Conservation (phyloP, 2,113 vertebrate genomes). For the Tragulus kanchil region DNA sequence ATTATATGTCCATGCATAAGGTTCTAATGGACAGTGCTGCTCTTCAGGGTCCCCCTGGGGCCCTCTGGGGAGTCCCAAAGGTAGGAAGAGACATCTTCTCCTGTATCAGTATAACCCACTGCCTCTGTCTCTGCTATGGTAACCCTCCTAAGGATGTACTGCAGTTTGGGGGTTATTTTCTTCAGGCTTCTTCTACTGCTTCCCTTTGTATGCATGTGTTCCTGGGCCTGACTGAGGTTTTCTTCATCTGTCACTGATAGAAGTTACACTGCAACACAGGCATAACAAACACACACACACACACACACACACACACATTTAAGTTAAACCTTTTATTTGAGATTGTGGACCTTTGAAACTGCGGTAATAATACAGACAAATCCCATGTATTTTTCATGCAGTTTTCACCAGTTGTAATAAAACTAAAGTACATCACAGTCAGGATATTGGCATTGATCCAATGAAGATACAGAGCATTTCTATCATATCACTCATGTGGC, state of each 20-base stretch:
- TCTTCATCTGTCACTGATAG: not conserved
- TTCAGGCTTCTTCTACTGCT: not conserved
- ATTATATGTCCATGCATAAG: not conserved
- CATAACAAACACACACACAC: not conserved
- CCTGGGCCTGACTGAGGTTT: not conserved
- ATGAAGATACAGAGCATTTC: not conserved
- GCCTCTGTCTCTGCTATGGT: not conserved
- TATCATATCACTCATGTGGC: not conserved
- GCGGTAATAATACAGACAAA: not conserved
- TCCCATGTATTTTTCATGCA: not conserved
- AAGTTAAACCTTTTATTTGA: not conserved
- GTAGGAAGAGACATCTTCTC: not conserved
- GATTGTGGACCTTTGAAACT: not conserved
- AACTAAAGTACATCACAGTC: not conserved
- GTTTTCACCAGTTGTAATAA: not conserved
- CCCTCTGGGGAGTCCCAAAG: not conserved
- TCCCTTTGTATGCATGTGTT: not conserved
- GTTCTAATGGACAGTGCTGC: not conserved
- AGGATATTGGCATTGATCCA: not conserved
- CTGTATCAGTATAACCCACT: not conserved
- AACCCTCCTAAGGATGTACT: not conserved
- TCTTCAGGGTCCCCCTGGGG: not conserved
- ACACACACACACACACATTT: not conserved
- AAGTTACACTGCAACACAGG: not conserved
- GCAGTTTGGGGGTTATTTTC: not conserved